Evolutionary conservation across 2,797 vertebrate species (phyloP).

Genomic region (Protonibea diacanthus): DNA sequence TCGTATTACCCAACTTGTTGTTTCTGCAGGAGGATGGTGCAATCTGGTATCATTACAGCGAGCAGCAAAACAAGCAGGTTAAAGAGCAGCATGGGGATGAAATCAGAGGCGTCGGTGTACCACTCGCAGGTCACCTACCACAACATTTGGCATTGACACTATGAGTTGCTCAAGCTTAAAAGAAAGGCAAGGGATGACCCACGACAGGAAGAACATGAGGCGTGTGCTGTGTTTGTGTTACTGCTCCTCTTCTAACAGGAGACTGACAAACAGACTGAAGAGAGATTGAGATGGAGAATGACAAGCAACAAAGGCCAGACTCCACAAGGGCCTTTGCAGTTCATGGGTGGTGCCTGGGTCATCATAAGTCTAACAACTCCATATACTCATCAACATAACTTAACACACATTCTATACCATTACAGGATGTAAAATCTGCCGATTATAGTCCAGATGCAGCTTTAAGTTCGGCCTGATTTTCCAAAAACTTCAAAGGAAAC

Average conservation of each 20-base stretch:
- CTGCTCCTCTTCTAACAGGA: neutral
- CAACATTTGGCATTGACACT: neutral
- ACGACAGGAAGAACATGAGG: neutral
- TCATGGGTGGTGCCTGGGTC: neutral
- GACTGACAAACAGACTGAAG: neutral
- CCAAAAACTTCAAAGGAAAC: neutral
- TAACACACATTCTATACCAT: neutral
- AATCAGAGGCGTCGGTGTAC: neutral
- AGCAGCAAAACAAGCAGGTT: constrained; percentile 11
- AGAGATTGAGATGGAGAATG: neutral
- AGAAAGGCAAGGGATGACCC: neutral
- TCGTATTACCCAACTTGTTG: constrained; percentile 47
- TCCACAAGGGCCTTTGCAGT: neutral
- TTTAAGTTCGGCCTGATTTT: neutral
- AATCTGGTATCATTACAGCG: constrained; percentile 16
- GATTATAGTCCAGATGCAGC: no score
- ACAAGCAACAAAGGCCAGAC: neutral
- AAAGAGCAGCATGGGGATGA: constrained; percentile 5
- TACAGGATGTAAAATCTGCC: no score
- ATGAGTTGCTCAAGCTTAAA: neutral
- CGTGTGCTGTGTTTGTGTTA: neutral
- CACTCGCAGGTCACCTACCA: neutral
- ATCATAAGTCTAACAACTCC: neutral
- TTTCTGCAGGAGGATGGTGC: constrained; percentile 37
- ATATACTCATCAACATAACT: neutral